Evolutionary conservation across 2,888 invertebrate genomes (phyloP), one percentile per base, ranked within the genome.

Genomic region (Pegoplata infirma): DNA sequence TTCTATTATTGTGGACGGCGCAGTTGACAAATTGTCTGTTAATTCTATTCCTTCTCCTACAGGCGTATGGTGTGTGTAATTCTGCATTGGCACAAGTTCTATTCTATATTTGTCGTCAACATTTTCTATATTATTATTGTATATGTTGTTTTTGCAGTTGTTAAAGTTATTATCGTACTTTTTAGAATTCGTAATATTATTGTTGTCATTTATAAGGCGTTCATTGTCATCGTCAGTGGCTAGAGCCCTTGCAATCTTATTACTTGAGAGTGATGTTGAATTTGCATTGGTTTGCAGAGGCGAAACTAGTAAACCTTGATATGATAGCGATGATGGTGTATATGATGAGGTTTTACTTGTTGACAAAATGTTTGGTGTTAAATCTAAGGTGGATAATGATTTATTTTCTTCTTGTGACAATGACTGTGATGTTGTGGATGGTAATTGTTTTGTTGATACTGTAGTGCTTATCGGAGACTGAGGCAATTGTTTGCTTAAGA

Each of bases 121-220:
- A 53, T 28, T 74, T 69, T 59, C 64, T 47, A 55, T 55, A 63
- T 75, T 75, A 58, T 74, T 69, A 32, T 71, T 61, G 40, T 40
- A 78, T 32, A 59, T 55, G 32, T 78, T 71, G 51, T 75, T 79
- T 79, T 75, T 55, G 16, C 55, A 68, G 56, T 75, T 75, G 71
- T 71, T 75, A 44, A 71, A 71, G 49, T 66, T 55, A 56, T 67
- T 61, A 51, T 79, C 75, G 19, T 36, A 67, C 21, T 56, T 61
- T 36, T 40, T 55, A 2, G 32, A 47, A 47, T 40, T 55, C 12
- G 28, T 68, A 32, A 61, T 71, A 28, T 74, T 74, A 32, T 78
- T 78, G 32, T 69, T 78, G 74, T 71, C 71, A 23, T 61, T 44
- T 40, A 71, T 36, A 55, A 49, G 47, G 23, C 14, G 56, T 28